These are phyloP conservation scores for Carduelis carduelis DNA, from an alignment of 2,797 vertebrate species.

Conservation along the genomic window DNA sequence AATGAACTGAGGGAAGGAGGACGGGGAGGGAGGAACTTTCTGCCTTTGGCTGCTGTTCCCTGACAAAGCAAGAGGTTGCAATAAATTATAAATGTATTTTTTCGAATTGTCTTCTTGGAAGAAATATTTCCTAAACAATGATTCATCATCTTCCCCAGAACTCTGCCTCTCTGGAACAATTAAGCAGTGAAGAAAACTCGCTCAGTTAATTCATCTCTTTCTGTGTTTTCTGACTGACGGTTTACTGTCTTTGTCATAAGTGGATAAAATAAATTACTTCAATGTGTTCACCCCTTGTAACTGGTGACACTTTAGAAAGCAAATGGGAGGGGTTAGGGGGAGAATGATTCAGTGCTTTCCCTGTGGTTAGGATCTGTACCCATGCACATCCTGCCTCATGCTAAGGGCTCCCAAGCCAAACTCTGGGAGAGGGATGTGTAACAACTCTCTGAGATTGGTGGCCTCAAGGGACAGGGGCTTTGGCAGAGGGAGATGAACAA, in stretches of 20 bases:
- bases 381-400: accelerated
- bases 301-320: not conserved
- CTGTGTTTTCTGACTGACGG: not conserved
- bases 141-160: slow-evolving; percentile 48
- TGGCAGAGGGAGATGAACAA: not conserved
- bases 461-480: not conserved
- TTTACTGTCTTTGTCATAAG: not conserved
- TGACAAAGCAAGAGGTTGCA: slow-evolving; percentile 18
- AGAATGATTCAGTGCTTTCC: not conserved
- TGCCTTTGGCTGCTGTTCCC: not conserved
- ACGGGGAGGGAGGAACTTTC: slow-evolving; percentile 45
- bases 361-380: not conserved
- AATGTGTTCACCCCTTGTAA: not conserved
- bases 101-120: slow-evolving; percentile 50
- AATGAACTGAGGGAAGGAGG: slow-evolving; percentile 15
- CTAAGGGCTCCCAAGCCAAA: not conserved
- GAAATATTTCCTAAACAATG: slow-evolving; percentile 48
- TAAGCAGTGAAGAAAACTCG: slow-evolving; percentile 7
- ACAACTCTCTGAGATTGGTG: accelerated
- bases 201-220: slow-evolving; percentile 12
- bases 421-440: not conserved
- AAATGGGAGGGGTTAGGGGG: not conserved
- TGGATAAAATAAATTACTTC: not conserved
- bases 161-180: slow-evolving; percentile 45
- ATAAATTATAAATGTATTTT: slow-evolving; percentile 53